Evolutionary conservation across 2,113 vertebrate species (phyloP).

Genomic region (Mandrillus leucophaeus): DNA sequence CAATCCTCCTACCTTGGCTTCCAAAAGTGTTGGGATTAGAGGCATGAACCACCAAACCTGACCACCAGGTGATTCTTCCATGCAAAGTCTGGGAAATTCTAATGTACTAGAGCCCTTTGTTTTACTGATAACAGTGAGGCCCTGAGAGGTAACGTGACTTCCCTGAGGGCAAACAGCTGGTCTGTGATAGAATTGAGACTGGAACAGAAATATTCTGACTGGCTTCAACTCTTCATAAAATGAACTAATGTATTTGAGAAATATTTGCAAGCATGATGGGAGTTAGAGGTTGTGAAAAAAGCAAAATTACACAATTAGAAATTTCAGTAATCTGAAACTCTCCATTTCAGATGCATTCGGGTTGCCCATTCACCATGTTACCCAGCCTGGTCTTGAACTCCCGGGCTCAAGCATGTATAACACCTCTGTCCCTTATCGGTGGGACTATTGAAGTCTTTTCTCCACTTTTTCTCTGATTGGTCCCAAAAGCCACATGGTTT

Average conservation of each 20-base stretch:
- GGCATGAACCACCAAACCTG: no score
- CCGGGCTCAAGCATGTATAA: neutral
- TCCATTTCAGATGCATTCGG: neutral
- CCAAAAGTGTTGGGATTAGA: no score
- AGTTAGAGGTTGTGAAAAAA: neutral
- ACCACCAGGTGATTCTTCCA: neutral
- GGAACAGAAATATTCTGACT: neutral
- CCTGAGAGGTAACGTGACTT: neutral
- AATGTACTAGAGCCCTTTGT: neutral
- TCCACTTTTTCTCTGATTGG: neutral
- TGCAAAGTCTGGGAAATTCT: neutral
- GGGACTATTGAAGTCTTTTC: neutral
- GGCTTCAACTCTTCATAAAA: neutral
- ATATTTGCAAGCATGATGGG: neutral
- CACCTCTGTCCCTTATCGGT: neutral
- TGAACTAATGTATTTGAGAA: neutral
- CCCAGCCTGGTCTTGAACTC: no score
- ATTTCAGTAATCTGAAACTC: neutral
- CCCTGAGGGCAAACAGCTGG: neutral
- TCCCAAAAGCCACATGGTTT: neutral
- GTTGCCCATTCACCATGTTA: neutral
- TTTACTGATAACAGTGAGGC: neutral
- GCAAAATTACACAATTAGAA: neutral
- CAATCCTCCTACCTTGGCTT: no score
- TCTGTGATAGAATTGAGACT: neutral